Evolutionary conservation across 2,113 vertebrate genomes (phyloP).

Genomic region (Antechinus stuartii): DNA sequence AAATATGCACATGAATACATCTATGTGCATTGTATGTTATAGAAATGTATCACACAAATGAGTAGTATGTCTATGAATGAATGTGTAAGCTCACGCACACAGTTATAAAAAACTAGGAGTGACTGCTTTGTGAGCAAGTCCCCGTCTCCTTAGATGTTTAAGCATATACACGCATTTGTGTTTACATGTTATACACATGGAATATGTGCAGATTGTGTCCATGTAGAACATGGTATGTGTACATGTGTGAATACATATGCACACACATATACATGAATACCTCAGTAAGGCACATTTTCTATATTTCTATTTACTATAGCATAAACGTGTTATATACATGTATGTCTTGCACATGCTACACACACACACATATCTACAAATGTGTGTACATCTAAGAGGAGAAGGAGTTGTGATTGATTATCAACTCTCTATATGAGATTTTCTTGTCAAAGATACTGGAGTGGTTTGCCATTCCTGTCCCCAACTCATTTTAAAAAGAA

Average conservation of each 20-base stretch:
- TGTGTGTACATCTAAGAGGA: background rate
- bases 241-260: too few relatives aligned
- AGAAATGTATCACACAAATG: background rate
- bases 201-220: background rate
- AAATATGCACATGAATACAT: background rate
- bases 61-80: background rate
- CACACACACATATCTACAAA: background rate
- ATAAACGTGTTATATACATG: background rate
- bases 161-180: background rate
- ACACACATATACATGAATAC: too few relatives aligned
- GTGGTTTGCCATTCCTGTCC: background rate
- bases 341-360: background rate
- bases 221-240: too few relatives aligned
- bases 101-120: background rate
- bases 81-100: background rate
- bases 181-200: background rate
- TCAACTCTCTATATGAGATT: background rate
- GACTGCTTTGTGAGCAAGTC: background rate
- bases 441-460: background rate
- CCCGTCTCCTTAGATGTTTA: background rate
- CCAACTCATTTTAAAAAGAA: background rate
- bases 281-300: too few relatives aligned
- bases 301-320: background rate
- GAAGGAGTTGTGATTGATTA: background rate
- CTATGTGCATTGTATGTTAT: too few relatives aligned